Evolutionary conservation across 2,797 vertebrate genomes (phyloP).

Genomic region (Coccyzus lansbergi): DNA sequence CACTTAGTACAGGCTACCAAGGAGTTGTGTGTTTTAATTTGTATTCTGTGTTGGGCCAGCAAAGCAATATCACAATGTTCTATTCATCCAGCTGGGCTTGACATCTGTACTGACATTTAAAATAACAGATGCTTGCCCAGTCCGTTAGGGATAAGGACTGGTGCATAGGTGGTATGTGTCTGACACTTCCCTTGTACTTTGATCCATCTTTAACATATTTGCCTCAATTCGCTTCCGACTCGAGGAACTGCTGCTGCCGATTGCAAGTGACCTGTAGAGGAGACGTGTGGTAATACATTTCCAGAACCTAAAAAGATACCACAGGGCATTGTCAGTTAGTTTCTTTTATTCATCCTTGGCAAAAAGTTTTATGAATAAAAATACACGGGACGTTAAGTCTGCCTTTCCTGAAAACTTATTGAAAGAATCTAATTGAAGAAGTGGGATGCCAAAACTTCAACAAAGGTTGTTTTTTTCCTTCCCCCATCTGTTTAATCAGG

Average conservation of each 20-base stretch:
- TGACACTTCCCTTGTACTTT: background rate
- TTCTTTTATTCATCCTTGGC: background rate
- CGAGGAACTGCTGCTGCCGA: background rate
- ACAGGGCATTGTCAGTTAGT: background rate
- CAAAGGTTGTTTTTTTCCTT: conserved; percentile 53
- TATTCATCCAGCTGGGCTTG: background rate
- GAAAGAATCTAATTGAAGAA: conserved; percentile 35
- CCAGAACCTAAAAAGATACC: background rate
- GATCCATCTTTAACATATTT: background rate
- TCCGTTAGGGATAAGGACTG: background rate
- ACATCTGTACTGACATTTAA: background rate
- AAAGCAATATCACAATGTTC: background rate
- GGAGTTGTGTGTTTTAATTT: background rate
- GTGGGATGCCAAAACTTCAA: conserved; percentile 26
- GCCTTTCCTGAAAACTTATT: conserved; percentile 9
- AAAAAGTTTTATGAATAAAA: background rate
- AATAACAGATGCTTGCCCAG: background rate
- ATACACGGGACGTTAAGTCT: background rate
- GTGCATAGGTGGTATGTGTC: background rate
- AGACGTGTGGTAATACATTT: background rate
- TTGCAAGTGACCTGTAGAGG: background rate
- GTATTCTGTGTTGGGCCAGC: background rate
- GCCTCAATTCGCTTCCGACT: background rate
- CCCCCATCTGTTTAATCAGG: conserved; percentile 65
- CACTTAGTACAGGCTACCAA: background rate